A percentile compares a stretch with the other conserved stretches of the same genome.
Conservation (phyloP, 1,140 invertebrate species). For the Drosophila ohnishii region DNA sequence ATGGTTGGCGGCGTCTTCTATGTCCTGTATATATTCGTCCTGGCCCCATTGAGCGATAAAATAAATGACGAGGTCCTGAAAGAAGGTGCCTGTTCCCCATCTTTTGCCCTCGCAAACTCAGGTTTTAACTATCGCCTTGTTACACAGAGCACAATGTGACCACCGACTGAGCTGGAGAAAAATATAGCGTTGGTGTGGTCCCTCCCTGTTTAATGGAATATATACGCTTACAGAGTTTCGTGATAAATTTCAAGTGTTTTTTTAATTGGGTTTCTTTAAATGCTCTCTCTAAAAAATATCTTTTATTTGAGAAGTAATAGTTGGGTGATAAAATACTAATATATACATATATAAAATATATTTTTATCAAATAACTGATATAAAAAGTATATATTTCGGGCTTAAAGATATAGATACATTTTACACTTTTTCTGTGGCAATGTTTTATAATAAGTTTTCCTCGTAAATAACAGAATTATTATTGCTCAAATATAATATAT, state of each 20-base stretch:
- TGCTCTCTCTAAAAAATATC: not conserved
- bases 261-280: not conserved
- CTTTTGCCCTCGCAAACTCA: not conserved
- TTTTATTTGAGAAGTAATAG: not conserved
- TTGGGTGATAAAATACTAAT: too few species aligned
- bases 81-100: not conserved
- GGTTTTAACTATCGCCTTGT: not conserved
- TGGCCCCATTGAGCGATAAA: not conserved
- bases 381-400: not conserved
- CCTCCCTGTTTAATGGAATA: not conserved
- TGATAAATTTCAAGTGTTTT: not conserved
- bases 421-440: not conserved
- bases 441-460: too few species aligned
- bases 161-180: not conserved
- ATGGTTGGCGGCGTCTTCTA: not conserved
- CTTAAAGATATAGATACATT: not conserved
- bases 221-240: not conserved
- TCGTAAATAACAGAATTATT: too few species aligned
- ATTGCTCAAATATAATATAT: not conserved
- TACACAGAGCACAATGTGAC: not conserved
- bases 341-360: not conserved
- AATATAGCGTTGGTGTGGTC: not conserved
- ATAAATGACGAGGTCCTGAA: not conserved
- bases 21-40: slow-evolving; percentile 4
- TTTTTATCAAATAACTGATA: not conserved